Base-by-base conservation (phyloP, 1,140 invertebrate genomes). In the Elymnias hypermnestra region DNA sequence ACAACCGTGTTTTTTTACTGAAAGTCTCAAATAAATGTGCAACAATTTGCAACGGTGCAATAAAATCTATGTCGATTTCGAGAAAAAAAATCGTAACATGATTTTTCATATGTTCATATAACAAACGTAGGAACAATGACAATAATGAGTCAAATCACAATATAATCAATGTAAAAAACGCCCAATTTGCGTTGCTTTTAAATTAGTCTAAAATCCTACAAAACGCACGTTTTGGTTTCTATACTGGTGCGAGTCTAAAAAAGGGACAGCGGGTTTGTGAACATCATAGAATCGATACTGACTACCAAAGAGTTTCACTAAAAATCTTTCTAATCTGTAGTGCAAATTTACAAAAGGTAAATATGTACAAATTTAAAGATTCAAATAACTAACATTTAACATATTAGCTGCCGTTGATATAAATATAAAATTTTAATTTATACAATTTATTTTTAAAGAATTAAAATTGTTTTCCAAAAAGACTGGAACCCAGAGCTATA, bases 141-240 rank as follows among this genome's bases (percentile, higher is more conserved):
- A 77, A 77, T 66, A 82, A 81, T 79, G 79, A 83, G 75, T 85
- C 75, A 82, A n/a, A 83, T 83, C 81, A 84, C 78, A 83, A 82
- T 75, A 62, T 61, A 66, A 79, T 81, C 66, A 81, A 74, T 76
- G 69, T 82, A 75, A 76, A 72, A 72, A 70, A 69, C 76, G 74
- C 75, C 63, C 64, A 57, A 72, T 74, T 79, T 56, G 77, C 77
- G 77, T 71, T 68, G 54, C 64, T 56, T 64, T 74, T 74, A 72
- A 83, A 81, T 78, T 81, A 78, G 65, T 77, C 75, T 83, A 81
- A 74, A 72, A 71, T 60, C 66, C 72, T 77, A 78, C 60, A 63
- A 67, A 69, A 76, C 74, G 79, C 79, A 83, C 74, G 72, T 63
- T 81, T 78, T 81, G 79, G 76, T 65, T 81, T 76, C 49, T 69